Evolutionary conservation across 2,113 vertebrate species (phyloP), one percentile per base, ranked within the genome.

Genomic region (Scolopax mira): DNA sequence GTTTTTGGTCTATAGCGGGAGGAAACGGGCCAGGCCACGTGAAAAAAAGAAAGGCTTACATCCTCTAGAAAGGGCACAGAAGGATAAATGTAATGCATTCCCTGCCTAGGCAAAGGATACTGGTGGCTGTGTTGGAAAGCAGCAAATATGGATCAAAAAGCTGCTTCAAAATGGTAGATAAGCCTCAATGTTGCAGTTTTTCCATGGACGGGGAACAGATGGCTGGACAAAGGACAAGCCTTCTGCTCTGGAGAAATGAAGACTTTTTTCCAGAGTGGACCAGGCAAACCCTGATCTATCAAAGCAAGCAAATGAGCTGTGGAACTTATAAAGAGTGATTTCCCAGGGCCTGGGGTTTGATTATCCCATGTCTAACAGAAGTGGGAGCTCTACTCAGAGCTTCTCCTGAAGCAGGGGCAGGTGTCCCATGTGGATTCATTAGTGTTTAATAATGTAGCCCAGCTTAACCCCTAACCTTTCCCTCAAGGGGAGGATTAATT

Each of bases 401-500:
- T 81, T 0, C 78, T 88, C 71, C 55, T 41, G 64, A 70, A 94
- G 71, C 90, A 61, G 51, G 90, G 64, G 33, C 49, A 11, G 10
- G 49, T 60, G 65, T 86, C 93, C 86, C 44, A 0, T 33, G 86
- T 89, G 93, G 80, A 79, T 88, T 94, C 90, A 94, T 96, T 93
- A 96, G 78, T 51, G 44, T 15, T 86, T 86, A 87, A 94, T 90
- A 90, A 90, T 41, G 65, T 72, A 87, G 77, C 77, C 80, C 77
- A 92, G 73, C 73, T 86, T 79, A 78, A 78, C 16, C 55, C 42
- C 52, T 71, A 86, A 74, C 88, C 69, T 77, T 89, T 48, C 65
- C 83, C 80, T 90, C n/a, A 21, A 89, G 69, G 48, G 79, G 44
- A 21, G 57, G 75, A 92, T 94, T 89, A 77, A 94, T 97, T 80